These are phyloP conservation scores for Triplophysa yarkandensis DNA, from an alignment of 2,797 vertebrate genomes.

Conservation along the genomic window DNA sequence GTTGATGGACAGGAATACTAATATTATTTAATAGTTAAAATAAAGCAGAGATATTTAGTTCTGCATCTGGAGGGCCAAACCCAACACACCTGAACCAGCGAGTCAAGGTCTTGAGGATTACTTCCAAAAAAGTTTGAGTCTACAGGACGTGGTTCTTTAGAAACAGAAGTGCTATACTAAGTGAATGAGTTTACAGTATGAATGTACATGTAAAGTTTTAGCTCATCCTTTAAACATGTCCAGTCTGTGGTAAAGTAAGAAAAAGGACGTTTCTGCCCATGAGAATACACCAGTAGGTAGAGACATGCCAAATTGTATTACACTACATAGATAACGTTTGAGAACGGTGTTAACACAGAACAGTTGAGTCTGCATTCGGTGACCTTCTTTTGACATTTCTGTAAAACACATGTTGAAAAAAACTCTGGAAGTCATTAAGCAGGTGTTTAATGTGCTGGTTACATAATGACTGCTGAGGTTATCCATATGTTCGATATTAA, in stretches of 20 bases:
- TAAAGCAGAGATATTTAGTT: neutral
- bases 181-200: neutral
- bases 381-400: neutral
- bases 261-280: neutral
- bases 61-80: neutral
- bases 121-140: neutral
- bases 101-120: neutral
- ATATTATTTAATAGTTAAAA: neutral
- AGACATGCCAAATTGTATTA: no score
- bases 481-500: constrained; percentile 27
- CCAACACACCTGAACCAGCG: neutral
- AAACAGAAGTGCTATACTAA: neutral
- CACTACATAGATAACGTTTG: neutral
- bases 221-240: neutral
- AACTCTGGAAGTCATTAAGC: constrained; percentile 13
- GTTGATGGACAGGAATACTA: neutral
- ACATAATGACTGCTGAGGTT: constrained; percentile 10
- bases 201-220: neutral
- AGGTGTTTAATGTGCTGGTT: constrained; percentile 24
- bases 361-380: neutral
- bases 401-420: neutral
- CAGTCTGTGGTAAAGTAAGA: neutral
- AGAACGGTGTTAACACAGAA: neutral
- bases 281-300: no score
- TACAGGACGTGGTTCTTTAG: neutral